phyloP scores from a whole-genome alignment of 2,113 vertebrate genomes.

The Cnemophilus loriae region DNA sequence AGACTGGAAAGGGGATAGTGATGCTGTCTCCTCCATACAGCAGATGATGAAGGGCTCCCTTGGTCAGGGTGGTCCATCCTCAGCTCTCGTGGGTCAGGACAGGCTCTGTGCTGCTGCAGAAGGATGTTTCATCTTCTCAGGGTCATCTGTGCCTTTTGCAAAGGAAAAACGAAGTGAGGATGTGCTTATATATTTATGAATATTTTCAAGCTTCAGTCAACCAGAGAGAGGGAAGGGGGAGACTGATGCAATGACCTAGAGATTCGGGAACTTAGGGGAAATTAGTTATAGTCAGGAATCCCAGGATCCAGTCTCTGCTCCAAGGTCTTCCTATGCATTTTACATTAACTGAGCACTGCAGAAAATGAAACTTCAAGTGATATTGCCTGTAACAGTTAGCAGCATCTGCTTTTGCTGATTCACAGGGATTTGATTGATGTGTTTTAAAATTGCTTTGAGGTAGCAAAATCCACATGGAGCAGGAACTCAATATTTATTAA shows the following conservation, averaged over 20 bases:
- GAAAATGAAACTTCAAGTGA: constrained; percentile 7
- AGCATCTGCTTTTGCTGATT: constrained; percentile 50
- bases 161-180: neutral
- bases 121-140: neutral
- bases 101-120: neutral
- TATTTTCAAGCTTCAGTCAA: neutral
- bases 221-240: neutral
- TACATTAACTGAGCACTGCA: constrained; percentile 1
- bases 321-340: neutral
- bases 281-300: neutral
- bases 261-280: neutral
- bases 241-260: neutral
- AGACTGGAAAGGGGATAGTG: neutral
- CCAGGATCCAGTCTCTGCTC: neutral
- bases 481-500: constrained; percentile 6
- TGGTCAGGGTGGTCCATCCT: neutral
- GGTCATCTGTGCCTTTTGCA: neutral
- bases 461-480: constrained; percentile 25
- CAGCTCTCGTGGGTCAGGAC: neutral
- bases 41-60: neutral
- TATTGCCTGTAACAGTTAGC: constrained; percentile 9
- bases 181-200: neutral
- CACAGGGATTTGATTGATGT: constrained; percentile 31
- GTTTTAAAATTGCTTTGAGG: constrained; percentile 45
- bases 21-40: neutral